Evolutionary conservation across 1,140 invertebrate species (phyloP), one percentile per base, ranked within the genome.

Genomic region (Heterodera schachtii): DNA sequence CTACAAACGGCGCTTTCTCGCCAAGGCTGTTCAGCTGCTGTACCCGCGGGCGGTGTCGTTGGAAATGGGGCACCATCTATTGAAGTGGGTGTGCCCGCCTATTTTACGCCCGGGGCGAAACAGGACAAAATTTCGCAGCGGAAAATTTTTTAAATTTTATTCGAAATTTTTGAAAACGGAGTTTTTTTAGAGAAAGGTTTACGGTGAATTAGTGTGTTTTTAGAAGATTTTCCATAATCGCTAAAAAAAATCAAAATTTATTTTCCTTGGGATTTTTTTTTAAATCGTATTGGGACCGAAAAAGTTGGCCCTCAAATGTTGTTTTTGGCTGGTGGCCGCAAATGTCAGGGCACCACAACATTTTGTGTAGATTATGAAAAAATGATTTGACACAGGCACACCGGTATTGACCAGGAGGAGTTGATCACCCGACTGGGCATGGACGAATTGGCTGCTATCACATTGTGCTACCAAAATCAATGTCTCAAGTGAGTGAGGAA

Each of bases 1-100:
- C 86, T 94, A 94, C 91, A 92, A 95, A 74, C 94, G 95, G 87
- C 98, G 98, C 88, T 93, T 93, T 90, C 93, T 93, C 70, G 92
- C 93, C 19, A 92, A 93, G 84, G 93, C 94, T 31, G 91, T 93
- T 11, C 90, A 92, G 92, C 85, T 87, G 3, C 71, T 89, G 19
- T 95, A 97, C 91, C 96, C 96, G 7, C 87, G 92, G 67, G 91
- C 93, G 31, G 87, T 92, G 19, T 90, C 93, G 78, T 90, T 93
- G 31, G 92, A 94, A 83, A 91, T 95, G 47, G 92, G 92, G 7
- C 81, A 92, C 6, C 92, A 93, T 85, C 92, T 97, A 90, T 93
- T 94, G 66, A 78, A 21, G 77, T 66, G 46, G 16, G 66, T 76
- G 4, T 16, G 21, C 6, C 46, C 7, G 19, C 6, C 64, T 19